Evolutionary conservation across 2,797 vertebrate species (phyloP).

Genomic region (Arrhamphus sclerolepis): DNA sequence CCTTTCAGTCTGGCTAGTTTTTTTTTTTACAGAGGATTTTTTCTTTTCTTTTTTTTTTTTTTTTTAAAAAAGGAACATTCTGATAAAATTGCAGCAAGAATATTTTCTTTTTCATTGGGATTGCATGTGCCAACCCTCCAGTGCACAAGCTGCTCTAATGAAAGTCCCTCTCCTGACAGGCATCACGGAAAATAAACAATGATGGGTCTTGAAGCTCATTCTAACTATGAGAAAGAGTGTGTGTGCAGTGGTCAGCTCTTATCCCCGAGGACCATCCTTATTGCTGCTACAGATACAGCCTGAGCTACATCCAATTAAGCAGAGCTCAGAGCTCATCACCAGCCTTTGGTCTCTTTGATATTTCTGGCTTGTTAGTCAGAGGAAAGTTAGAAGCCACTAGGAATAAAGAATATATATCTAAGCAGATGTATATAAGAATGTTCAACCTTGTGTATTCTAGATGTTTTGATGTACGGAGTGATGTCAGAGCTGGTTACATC

Average conservation of each 20-base stretch:
- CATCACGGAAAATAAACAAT: constrained; percentile 37
- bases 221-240: constrained; percentile 30
- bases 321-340: constrained; percentile 63
- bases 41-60: too few species aligned
- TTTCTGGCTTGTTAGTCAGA: constrained; percentile 56
- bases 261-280: constrained; percentile 44
- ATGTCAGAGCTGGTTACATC: constrained; percentile 21
- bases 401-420: constrained; percentile 8
- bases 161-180: constrained; percentile 22
- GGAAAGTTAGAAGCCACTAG: constrained; percentile 28
- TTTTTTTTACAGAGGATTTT: neutral
- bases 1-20: constrained; percentile 2
- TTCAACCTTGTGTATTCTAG: too few species aligned
- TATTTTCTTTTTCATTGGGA: constrained; percentile 8
- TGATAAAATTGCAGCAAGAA: constrained; percentile 13
- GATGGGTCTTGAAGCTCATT: constrained; percentile 21
- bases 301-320: constrained; percentile 65
- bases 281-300: constrained; percentile 39
- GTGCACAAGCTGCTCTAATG: constrained; percentile 6
- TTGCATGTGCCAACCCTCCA: neutral
- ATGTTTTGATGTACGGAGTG: constrained; percentile 14
- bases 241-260: constrained; percentile 31
- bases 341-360: constrained; percentile 65
- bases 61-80: neutral
- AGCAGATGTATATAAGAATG: too few species aligned